These are phyloP conservation scores for Sylvietta virens DNA, from an alignment of 2,113 vertebrate genomes.

Conservation along the genomic window DNA sequence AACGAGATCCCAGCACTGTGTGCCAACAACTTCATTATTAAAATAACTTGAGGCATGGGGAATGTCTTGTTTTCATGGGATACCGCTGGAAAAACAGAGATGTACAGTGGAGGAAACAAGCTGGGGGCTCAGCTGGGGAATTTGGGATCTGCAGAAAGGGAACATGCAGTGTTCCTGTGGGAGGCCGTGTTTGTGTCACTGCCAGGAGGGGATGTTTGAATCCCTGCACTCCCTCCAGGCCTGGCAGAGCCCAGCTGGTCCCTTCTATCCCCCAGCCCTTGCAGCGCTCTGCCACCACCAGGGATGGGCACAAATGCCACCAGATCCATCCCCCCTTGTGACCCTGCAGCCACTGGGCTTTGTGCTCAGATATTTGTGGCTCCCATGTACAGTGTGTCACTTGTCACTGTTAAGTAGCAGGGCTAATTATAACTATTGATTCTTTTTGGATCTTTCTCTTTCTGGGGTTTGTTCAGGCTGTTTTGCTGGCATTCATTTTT, in stretches of 20 bases:
- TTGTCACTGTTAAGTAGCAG: not conserved
- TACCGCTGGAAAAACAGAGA: not conserved
- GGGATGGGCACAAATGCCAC: not conserved
- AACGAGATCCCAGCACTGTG: not conserved
- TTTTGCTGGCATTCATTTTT: not conserved
- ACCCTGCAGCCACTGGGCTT: not conserved
- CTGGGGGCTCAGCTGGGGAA: not conserved
- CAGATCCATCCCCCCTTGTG: rapidly evolving
- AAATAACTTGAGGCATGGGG: rapidly evolving
- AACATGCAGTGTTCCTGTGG: rapidly evolving
- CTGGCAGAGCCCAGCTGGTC: not conserved
- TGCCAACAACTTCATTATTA: rapidly evolving
- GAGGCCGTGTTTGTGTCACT: not conserved
- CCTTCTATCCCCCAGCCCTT: not conserved
- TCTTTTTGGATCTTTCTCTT: not conserved
- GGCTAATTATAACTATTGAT: not conserved
- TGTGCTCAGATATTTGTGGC: not conserved
- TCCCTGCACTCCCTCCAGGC: not conserved
- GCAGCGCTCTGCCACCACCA: not conserved
- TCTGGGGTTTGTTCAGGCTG: not conserved
- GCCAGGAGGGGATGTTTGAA: not conserved
- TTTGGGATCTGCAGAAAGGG: not conserved
- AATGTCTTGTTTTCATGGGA: rapidly evolving
- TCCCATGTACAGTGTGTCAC: not conserved
- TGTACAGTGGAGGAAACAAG: not conserved